Percentiles rank a stretch among this genome's conserved stretches.
Evolutionary conservation across 2,888 invertebrate genomes (phyloP).

Genomic region (Agrochola lychnidis): DNA sequence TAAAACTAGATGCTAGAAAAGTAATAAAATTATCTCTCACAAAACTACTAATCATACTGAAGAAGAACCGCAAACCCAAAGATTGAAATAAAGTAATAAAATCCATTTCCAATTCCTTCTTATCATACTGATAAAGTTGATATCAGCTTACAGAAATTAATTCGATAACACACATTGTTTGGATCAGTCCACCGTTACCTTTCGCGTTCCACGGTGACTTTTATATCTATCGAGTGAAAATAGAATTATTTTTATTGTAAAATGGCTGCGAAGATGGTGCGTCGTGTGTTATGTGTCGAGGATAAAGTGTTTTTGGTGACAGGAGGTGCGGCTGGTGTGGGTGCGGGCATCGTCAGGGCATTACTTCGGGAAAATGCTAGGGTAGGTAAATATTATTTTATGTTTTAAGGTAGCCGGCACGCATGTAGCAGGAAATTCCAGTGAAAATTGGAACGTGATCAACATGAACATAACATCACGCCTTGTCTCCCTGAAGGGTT

Average conservation of each 20-base stretch:
- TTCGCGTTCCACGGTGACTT: constrained; percentile 7
- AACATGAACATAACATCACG: too few species aligned
- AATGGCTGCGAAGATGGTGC: constrained; percentile 67
- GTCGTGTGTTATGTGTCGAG: constrained; percentile 70
- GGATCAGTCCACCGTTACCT: constrained; percentile 38
- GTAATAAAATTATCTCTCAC: not conserved
- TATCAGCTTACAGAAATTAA: constrained; percentile 62
- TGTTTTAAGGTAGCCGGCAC: not conserved
- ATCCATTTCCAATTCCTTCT: constrained; percentile 53
- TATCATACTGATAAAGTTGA: constrained; percentile 68
- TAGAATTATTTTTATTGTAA: constrained; percentile 15
- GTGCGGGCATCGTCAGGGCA: constrained; percentile 80
- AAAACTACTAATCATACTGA: not conserved
- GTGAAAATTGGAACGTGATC: not conserved
- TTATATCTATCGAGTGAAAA: constrained; percentile 35
- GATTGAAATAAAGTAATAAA: constrained; percentile 46
- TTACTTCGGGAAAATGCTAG: constrained; percentile 80
- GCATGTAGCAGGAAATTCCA: not conserved
- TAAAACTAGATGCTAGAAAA: not conserved
- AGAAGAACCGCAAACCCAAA: constrained; percentile 48
- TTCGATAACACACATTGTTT: constrained; percentile 60
- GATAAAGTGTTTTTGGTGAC: constrained; percentile 85
- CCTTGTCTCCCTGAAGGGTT: too few species aligned
- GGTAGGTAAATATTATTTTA: constrained; percentile 73
- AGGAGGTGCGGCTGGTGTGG: constrained; percentile 85